These are phyloP conservation scores for Eulemur coronatus DNA, from an alignment of 2,797 vertebrate species.

Conservation along the genomic window DNA sequence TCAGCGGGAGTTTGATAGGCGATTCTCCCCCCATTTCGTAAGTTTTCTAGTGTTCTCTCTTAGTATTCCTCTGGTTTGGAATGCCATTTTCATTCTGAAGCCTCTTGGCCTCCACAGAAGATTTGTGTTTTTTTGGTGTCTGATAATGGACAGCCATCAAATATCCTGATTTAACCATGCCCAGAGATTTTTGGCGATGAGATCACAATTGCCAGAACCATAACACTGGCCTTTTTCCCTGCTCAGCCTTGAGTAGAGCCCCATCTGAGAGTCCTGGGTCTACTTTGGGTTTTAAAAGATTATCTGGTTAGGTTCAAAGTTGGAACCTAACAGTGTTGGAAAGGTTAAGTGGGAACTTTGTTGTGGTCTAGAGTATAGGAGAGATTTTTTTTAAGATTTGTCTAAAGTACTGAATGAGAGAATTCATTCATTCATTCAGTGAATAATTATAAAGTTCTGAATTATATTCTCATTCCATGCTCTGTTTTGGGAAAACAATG, in stretches of 20 bases:
- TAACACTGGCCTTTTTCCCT: background rate
- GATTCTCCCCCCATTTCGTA: constrained; percentile 98
- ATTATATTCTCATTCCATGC: background rate
- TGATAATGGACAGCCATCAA: background rate
- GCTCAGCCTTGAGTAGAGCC: background rate
- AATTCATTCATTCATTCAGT: background rate
- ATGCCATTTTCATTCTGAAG: background rate
- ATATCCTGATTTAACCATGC: background rate
- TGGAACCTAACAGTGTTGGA: background rate
- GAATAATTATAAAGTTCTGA: background rate
- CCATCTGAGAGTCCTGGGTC: background rate
- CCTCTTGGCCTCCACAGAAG: background rate
- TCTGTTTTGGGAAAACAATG: background rate
- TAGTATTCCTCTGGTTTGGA: background rate
- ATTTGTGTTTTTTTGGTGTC: background rate
- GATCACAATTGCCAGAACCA: background rate
- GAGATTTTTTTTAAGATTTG: background rate
- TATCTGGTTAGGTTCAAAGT: background rate
- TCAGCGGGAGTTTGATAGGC: constrained; percentile 95
- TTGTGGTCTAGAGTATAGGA: background rate
- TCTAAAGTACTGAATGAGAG: no score
- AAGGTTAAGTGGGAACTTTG: background rate
- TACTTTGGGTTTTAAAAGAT: background rate
- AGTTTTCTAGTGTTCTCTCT: constrained; percentile 65
- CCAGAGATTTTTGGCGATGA: background rate